phyloP scores from a whole-genome alignment of 2,797 vertebrate species.

The Acanthurus lineatus region DNA sequence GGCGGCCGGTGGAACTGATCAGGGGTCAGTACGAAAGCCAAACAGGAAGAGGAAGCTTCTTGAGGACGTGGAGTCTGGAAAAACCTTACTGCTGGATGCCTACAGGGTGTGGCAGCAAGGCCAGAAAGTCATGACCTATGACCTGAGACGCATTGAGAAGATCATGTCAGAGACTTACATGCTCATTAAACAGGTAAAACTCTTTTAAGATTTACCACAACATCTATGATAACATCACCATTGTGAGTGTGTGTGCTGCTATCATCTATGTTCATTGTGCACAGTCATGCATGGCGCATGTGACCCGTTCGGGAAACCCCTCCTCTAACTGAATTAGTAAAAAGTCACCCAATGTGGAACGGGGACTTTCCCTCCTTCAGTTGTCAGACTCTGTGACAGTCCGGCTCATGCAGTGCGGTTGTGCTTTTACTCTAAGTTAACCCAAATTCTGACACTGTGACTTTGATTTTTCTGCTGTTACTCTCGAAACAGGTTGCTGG shows the following conservation, averaged over 20 bases:
- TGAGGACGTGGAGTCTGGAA: conserved; percentile 94
- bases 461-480: conserved; percentile 9
- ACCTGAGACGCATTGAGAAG: conserved; percentile 94
- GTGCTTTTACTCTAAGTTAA: conserved; percentile 39
- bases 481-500: conserved; percentile 8
- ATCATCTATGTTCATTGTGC: conserved; percentile 32
- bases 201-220: not conserved
- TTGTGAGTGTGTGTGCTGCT: not conserved
- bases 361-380: conserved; percentile 66
- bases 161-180: conserved; percentile 99
- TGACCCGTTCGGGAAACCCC: conserved; percentile 52
- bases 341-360: conserved; percentile 4
- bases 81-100: conserved; percentile 94
- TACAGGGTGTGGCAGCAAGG: conserved; percentile 99
- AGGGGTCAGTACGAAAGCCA: conserved; percentile 80
- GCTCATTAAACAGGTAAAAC: conserved; percentile 96
- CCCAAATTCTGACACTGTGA: conserved; percentile 26
- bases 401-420: not conserved
- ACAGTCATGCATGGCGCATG: conserved; percentile 46
- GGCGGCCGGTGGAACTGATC: conserved; percentile 79
- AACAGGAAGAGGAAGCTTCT: conserved; percentile 95
- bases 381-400: conserved; percentile 31
- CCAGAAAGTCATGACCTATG: conserved; percentile 96
- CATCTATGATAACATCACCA: not conserved
- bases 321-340: conserved; percentile 49